These are phyloP conservation scores for Xyliphius kryptos DNA, from an alignment of 2,113 vertebrate species.

Conservation along the genomic window DNA sequence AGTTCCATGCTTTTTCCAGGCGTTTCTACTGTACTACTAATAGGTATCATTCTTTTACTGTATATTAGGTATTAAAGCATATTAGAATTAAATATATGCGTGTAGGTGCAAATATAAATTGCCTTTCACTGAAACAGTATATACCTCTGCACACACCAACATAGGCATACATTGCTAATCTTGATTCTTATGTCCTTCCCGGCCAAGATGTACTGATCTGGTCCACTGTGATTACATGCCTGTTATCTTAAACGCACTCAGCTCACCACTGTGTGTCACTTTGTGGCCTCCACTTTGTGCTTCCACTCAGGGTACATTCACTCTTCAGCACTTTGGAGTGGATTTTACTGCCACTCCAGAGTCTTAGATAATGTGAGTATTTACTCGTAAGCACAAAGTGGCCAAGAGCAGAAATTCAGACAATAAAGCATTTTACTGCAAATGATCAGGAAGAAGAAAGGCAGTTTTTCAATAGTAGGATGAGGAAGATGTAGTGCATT, in stretches of 20 bases:
- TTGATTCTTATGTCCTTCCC: slow-evolving; percentile 34
- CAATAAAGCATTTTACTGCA: slow-evolving; percentile 28
- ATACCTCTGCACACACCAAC: slow-evolving; percentile 19
- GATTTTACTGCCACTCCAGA: slow-evolving; percentile 16
- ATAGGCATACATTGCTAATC: no score
- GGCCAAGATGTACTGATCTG: slow-evolving; percentile 23
- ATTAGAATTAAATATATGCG: slow-evolving; percentile 11
- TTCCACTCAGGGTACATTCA: no score
- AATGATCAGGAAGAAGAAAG: slow-evolving; percentile 13
- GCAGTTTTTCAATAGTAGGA: slow-evolving; percentile 6
- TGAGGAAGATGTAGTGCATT: slow-evolving; percentile 4
- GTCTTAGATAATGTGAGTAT: slow-evolving; percentile 35
- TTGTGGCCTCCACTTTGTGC: slow-evolving; percentile 12
- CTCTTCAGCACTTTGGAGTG: slow-evolving; percentile 20
- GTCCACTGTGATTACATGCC: slow-evolving; percentile 29
- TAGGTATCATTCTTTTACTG: slow-evolving; percentile 14
- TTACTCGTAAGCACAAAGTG: slow-evolving; percentile 26
- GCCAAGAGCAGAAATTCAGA: slow-evolving; percentile 22
- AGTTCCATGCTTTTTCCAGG: slow-evolving; percentile 2
- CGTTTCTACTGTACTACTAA: slow-evolving; percentile 7
- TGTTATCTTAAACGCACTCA: slow-evolving; percentile 32
- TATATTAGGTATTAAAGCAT: slow-evolving; percentile 26
- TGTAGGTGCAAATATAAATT: slow-evolving; percentile 29
- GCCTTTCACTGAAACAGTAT: slow-evolving; percentile 11
- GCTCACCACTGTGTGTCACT: slow-evolving; percentile 27